Conservation (phyloP, 2,888 invertebrate species). For the Agrochola circellaris region DNA sequence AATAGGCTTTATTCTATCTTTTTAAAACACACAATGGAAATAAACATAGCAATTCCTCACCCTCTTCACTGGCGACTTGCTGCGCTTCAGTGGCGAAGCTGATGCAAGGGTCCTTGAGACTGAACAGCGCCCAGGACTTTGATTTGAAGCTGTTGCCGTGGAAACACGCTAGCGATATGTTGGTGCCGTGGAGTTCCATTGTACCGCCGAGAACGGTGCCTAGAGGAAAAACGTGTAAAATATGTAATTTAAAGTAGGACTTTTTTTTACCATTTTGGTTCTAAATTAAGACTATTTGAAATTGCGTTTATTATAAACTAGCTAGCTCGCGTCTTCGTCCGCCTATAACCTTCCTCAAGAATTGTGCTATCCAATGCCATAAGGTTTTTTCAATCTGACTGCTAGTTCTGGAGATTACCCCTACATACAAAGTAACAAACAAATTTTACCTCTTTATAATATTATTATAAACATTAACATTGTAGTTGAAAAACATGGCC, state of each 20-base stretch:
- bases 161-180: slow-evolving; percentile 98
- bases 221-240: slow-evolving; percentile 60
- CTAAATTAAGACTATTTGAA: not conserved
- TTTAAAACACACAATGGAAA: not conserved
- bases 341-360: no score
- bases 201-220: slow-evolving; percentile 97
- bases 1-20: not conserved
- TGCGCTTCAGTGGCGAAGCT: slow-evolving; percentile 98
- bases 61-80: slow-evolving; percentile 93
- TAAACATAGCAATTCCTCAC: slow-evolving; percentile 76
- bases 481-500: no score
- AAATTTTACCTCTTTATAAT: no score
- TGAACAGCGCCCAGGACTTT: slow-evolving; percentile 99
- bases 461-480: no score
- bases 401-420: no score
- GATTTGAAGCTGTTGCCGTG: slow-evolving; percentile 99
- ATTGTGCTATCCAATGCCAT: no score
- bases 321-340: no score
- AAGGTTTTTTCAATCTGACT: no score
- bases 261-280: not conserved
- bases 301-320: no score
- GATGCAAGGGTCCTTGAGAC: slow-evolving; percentile 97
- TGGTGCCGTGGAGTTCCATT: slow-evolving; percentile 96
- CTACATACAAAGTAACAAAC: no score
- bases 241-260: not conserved